These are phyloP conservation scores for Prionace glauca DNA, from an alignment of 2,797 vertebrate genomes.

Conservation along the genomic window DNA sequence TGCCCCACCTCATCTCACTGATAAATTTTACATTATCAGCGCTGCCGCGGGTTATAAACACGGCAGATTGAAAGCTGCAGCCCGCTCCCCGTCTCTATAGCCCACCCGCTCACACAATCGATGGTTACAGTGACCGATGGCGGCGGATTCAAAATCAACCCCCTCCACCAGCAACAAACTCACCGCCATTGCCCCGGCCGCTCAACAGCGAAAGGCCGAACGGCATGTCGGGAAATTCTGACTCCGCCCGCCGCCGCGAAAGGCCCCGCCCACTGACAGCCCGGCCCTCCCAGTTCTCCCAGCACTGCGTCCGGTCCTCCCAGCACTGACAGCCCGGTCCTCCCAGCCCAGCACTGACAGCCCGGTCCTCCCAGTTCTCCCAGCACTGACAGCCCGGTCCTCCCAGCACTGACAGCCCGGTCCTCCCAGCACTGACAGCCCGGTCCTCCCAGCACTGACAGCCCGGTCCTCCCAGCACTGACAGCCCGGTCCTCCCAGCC, in stretches of 20 bases:
- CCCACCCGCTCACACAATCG: too few species aligned
- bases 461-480: too few species aligned
- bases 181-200: neutral
- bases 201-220: neutral
- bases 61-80: too few species aligned
- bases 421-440: too few species aligned
- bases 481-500: too few species aligned
- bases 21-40: neutral
- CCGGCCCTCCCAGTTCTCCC: too few species aligned
- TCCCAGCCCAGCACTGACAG: too few species aligned
- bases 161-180: accelerated
- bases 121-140: neutral
- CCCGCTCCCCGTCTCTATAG: neutral
- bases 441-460: too few species aligned
- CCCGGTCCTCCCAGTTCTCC: too few species aligned
- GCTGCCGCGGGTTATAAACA: neutral
- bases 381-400: too few species aligned
- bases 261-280: neutral
- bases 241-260: neutral
- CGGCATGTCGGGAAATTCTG: neutral
- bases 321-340: too few species aligned
- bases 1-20: neutral
- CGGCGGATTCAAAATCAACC: neutral
- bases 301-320: too few species aligned
- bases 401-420: neutral